These are phyloP conservation scores for Eupeodes luniger DNA, from an alignment of 2,888 invertebrate genomes.

Conservation along the genomic window DNA sequence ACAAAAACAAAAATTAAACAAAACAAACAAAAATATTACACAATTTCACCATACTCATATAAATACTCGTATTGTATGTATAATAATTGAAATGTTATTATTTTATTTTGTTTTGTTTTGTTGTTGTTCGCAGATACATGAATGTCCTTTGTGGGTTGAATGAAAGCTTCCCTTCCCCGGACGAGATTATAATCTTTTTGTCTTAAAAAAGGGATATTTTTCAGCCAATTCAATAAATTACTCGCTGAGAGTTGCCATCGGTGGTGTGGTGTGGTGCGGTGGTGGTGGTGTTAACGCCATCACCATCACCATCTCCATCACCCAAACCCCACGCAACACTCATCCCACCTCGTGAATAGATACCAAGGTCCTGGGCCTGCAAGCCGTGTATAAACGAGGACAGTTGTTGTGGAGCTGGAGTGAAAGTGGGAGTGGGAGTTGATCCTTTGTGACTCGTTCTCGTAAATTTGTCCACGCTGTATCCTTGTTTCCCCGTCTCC, in stretches of 20 bases:
- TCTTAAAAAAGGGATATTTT: constrained; percentile 61
- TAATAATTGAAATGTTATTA: constrained; percentile 72
- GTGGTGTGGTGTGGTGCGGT: not conserved
- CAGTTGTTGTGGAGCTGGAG: not conserved
- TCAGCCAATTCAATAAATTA: constrained; percentile 70
- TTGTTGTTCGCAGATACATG: constrained; percentile 11
- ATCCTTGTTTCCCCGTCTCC: not conserved
- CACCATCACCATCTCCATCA: not conserved
- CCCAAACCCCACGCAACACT: too few relatives aligned
- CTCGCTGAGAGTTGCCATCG: constrained; percentile 54
- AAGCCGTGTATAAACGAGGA: too few relatives aligned
- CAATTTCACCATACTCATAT: constrained; percentile 34
- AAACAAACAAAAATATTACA: constrained; percentile 21
- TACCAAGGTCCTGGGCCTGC: not conserved
- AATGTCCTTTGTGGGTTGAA: constrained; percentile 1
- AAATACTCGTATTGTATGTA: constrained; percentile 36
- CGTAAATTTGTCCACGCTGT: constrained; percentile 42
- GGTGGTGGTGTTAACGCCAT: not conserved
- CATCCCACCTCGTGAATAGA: constrained; percentile 3
- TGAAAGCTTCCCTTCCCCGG: not conserved
- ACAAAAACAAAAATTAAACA: not conserved
- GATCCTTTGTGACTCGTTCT: constrained; percentile 54
- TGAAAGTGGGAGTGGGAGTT: not conserved
- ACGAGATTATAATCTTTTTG: constrained; percentile 62
- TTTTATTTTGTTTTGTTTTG: not conserved